Conservation (phyloP, 2,888 invertebrate genomes). For the Xiphydria camelus region DNA sequence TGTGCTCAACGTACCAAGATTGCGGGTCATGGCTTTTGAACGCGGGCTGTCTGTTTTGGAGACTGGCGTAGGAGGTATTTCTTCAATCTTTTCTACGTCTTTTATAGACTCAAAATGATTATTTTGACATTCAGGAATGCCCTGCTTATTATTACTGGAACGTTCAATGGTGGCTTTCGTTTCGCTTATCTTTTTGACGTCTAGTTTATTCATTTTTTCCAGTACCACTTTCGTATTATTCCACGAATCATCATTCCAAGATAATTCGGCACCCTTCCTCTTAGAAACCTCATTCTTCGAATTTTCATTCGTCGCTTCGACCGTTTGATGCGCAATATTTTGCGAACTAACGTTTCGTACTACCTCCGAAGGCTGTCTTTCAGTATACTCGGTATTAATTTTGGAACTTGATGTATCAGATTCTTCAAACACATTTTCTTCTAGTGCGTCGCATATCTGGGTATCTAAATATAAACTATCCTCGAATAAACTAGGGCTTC, state of each 20-base stretch:
- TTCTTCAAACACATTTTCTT: constrained; percentile 49
- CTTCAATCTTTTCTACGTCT: no score
- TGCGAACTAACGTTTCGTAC: no score
- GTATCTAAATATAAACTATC: constrained; percentile 64
- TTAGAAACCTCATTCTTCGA: constrained; percentile 5
- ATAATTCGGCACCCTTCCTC: constrained; percentile 20
- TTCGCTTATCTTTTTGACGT: no score
- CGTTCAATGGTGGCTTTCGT: neutral
- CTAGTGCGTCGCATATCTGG: constrained; percentile 59
- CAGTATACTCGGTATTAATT: constrained; percentile 1
- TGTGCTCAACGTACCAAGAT: constrained; percentile 5
- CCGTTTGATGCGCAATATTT: no score
- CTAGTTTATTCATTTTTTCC: constrained; percentile 14
- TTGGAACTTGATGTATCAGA: constrained; percentile 9
- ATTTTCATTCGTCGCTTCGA: neutral
- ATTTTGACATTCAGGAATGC: neutral
- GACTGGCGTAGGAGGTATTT: constrained; percentile 9
- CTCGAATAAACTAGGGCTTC: constrained; percentile 63
- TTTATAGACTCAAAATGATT: no score
- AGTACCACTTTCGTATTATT: constrained; percentile 25
- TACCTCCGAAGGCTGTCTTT: neutral
- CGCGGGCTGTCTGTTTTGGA: neutral
- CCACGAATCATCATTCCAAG: constrained; percentile 45
- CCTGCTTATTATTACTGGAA: neutral
- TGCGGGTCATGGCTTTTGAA: constrained; percentile 19